phyloP scores from a whole-genome alignment of 2,113 vertebrate genomes.

The Bostrychus sinensis region DNA sequence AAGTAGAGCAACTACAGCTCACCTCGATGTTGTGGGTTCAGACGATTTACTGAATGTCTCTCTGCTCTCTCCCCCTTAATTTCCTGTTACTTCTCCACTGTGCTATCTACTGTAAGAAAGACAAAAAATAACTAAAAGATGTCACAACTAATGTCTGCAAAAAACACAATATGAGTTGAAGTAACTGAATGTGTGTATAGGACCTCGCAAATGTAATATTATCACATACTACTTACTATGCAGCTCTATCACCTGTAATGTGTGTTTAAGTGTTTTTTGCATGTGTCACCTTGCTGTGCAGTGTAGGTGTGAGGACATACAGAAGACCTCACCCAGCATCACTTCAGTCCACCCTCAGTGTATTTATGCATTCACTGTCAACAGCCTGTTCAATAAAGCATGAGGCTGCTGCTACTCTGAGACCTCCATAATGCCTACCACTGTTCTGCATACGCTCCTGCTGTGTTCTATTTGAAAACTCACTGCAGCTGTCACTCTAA shows the following conservation, averaged over 20 bases:
- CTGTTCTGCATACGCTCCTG: neutral
- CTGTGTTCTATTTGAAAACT: slow-evolving; percentile 1
- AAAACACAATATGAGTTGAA: too few relatives aligned
- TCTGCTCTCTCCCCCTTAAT: too few relatives aligned
- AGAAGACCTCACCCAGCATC: neutral
- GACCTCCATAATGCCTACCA: neutral
- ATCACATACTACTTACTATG: too few relatives aligned
- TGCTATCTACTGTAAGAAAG: too few relatives aligned
- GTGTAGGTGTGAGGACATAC: neutral
- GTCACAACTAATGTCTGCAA: too few relatives aligned
- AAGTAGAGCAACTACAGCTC: too few relatives aligned
- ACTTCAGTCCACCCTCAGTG: neutral
- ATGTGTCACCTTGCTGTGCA: neutral
- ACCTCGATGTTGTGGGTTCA: too few relatives aligned
- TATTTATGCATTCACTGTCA: neutral
- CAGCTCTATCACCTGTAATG: neutral
- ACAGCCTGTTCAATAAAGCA: slow-evolving; percentile 7
- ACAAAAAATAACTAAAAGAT: too few relatives aligned
- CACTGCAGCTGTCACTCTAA: neutral
- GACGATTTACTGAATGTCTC: too few relatives aligned
- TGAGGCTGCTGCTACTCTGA: neutral
- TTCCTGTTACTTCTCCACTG: too few relatives aligned
- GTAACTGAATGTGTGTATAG: too few relatives aligned
- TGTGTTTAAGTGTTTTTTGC: neutral
- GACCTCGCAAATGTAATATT: too few relatives aligned